Conservation (phyloP, 2,113 vertebrate genomes). For the Myiozetetes cayanensis region DNA sequence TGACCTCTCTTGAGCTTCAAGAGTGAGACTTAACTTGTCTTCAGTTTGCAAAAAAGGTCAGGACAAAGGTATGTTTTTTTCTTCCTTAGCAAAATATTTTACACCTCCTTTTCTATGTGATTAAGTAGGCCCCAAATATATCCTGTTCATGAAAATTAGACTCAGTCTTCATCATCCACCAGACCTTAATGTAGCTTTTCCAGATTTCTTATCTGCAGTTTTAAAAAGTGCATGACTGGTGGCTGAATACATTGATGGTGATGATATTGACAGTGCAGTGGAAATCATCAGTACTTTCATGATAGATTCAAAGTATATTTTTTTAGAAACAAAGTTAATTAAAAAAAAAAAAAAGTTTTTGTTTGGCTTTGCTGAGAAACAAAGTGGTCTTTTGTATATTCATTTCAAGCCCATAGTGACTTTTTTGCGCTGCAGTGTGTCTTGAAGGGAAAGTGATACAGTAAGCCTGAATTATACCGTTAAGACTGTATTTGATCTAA, state of each 20-base stretch:
- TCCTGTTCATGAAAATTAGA: neutral
- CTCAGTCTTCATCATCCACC: neutral
- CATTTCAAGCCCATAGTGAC: neutral
- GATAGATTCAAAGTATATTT: neutral
- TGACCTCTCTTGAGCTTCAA: slow-evolving; percentile 20
- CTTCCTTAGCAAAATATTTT: neutral
- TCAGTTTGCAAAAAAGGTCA: neutral
- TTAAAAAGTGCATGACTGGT: neutral
- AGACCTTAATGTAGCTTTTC: neutral
- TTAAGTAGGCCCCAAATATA: neutral
- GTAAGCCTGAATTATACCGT: neutral
- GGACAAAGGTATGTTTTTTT: slow-evolving; percentile 11
- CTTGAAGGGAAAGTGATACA: neutral
- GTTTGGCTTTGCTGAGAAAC: neutral
- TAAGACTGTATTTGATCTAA: neutral
- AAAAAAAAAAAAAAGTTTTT: neutral
- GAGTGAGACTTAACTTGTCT: slow-evolving; percentile 13
- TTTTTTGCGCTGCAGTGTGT: neutral
- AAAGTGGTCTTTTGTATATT: neutral
- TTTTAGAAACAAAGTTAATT: neutral
- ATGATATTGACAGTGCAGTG: neutral
- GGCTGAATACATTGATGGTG: neutral
- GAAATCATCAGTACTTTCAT: neutral
- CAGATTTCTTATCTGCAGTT: neutral
- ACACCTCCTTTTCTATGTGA: neutral